phyloP scores from a whole-genome alignment of 2,113 vertebrate genomes.

The Carassius auratus region DNA sequence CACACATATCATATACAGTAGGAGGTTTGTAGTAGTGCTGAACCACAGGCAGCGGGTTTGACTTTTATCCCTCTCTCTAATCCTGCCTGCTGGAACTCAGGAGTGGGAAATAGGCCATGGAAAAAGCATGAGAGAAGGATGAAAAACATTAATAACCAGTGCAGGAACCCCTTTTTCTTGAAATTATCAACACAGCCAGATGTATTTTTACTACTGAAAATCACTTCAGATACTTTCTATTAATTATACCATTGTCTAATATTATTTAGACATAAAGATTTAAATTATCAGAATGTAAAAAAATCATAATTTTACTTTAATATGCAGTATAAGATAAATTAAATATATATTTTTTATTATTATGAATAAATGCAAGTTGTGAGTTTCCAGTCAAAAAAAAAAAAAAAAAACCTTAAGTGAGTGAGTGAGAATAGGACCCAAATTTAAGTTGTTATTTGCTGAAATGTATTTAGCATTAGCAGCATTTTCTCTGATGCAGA shows the following conservation, averaged over 20 bases:
- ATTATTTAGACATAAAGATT: too few species aligned
- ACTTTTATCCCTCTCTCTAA: conserved; percentile 45
- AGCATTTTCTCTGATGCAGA: background rate
- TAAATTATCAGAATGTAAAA: too few species aligned
- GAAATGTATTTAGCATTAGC: background rate
- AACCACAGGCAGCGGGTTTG: conserved; percentile 16
- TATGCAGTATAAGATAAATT: too few species aligned
- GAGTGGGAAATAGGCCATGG: conserved; percentile 43
- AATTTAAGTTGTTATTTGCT: background rate
- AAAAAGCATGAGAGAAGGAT: conserved; percentile 12
- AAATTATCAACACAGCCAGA: background rate
- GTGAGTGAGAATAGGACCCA: too few species aligned
- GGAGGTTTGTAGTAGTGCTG: background rate
- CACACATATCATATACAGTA: background rate
- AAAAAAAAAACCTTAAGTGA: too few species aligned
- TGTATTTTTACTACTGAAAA: too few species aligned
- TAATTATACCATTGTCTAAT: too few species aligned
- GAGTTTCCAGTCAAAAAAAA: too few species aligned
- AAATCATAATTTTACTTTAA: too few species aligned
- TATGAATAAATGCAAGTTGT: too few species aligned
- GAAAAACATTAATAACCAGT: background rate
- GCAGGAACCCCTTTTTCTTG: background rate
- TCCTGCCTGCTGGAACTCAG: conserved; percentile 23
- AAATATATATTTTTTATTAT: too few species aligned
- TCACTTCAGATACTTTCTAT: too few species aligned